phyloP scores from a whole-genome alignment of 2,113 vertebrate genomes.

The Coregonus clupeaformis region DNA sequence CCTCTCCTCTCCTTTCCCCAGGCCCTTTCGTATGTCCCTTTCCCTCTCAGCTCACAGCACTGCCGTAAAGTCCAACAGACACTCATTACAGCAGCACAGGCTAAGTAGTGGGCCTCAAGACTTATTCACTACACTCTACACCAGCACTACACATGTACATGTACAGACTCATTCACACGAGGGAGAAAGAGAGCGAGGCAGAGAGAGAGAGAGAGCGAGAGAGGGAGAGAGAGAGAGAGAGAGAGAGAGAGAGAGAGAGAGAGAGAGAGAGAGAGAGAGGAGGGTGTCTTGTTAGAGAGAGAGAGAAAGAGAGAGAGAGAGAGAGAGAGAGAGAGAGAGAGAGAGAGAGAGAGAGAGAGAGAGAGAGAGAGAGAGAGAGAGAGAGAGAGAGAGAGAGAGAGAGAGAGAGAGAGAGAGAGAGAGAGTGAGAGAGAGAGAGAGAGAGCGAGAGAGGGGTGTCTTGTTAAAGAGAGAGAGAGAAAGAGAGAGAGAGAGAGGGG shows the following conservation, averaged over 20 bases:
- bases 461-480: neutral
- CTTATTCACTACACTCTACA: too few species aligned
- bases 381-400: neutral
- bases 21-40: too few species aligned
- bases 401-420: neutral
- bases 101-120: too few species aligned
- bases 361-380: neutral
- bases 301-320: neutral
- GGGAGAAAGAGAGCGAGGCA: neutral
- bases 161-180: too few species aligned
- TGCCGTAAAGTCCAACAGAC: too few species aligned
- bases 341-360: neutral
- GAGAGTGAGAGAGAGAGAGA: neutral
- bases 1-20: too few species aligned
- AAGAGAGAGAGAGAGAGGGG: neutral
- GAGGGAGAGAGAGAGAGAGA: neutral
- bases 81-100: too few species aligned
- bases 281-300: too few species aligned
- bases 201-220: neutral
- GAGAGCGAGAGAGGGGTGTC: neutral
- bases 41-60: too few species aligned
- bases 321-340: neutral
- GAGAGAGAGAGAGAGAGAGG: neutral
- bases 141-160: too few species aligned
- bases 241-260: neutral